Evolutionary conservation across 2,113 vertebrate genomes (phyloP).

Genomic region (Lepidothrix coronata): DNA sequence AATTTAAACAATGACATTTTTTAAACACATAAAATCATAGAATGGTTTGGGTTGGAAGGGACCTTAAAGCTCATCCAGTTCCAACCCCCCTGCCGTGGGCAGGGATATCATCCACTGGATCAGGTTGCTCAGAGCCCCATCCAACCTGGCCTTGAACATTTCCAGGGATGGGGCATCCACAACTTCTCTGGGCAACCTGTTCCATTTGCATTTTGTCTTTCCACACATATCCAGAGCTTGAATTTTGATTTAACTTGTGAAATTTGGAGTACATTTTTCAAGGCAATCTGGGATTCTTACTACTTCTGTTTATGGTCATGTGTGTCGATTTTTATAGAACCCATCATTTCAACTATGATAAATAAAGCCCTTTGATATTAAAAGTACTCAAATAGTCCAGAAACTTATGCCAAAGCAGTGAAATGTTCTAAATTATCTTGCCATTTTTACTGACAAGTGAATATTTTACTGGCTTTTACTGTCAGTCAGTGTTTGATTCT

Average conservation of each 20-base stretch:
- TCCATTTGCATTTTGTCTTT: not conserved
- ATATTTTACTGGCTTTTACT: slow-evolving; percentile 51
- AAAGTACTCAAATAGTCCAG: slow-evolving; percentile 46
- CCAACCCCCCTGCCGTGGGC: not conserved
- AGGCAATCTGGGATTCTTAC: not conserved
- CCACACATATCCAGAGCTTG: not conserved
- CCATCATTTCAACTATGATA: slow-evolving; percentile 5
- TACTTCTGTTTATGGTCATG: slow-evolving; percentile 36
- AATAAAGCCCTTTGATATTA: slow-evolving; percentile 36
- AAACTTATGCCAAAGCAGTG: slow-evolving; percentile 46
- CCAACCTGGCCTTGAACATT: not conserved
- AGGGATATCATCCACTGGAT: not conserved
- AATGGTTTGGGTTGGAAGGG: not conserved
- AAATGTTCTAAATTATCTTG: slow-evolving; percentile 63
- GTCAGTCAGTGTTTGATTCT: slow-evolving; percentile 51
- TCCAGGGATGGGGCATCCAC: not conserved
- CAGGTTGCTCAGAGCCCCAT: not conserved
- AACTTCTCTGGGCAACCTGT: not conserved
- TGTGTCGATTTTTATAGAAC: slow-evolving; percentile 15
- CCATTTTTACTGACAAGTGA: slow-evolving; percentile 58
- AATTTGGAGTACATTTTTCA: not conserved
- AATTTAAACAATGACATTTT: not conserved
- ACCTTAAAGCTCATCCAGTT: not conserved
- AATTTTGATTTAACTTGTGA: not conserved
- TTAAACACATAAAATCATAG: not conserved